These are phyloP conservation scores for Castor canadensis DNA, from an alignment of 2,113 vertebrate species.

Conservation along the genomic window DNA sequence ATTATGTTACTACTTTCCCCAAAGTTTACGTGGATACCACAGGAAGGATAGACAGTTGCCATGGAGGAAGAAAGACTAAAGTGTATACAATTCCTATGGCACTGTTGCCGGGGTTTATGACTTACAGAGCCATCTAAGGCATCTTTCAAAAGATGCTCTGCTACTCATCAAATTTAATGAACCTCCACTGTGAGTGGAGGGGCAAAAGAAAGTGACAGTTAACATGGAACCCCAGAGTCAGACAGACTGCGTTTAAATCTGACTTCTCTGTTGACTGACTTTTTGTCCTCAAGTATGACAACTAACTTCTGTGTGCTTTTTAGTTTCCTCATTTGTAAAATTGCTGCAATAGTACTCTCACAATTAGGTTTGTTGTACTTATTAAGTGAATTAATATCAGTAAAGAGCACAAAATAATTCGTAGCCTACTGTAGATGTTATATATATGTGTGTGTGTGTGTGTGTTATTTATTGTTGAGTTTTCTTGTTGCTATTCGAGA, in stretches of 20 bases:
- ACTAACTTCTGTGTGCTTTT: background rate
- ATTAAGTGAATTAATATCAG: background rate
- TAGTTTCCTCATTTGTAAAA: background rate
- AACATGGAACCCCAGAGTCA: background rate
- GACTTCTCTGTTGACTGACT: background rate
- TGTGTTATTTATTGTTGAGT: background rate
- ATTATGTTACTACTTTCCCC: background rate
- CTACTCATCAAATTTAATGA: background rate
- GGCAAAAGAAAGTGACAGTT: background rate
- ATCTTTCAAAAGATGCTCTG: background rate
- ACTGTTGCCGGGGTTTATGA: background rate
- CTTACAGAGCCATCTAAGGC: background rate
- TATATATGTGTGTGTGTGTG: too few species aligned
- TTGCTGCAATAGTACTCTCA: background rate
- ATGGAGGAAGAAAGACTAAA: background rate
- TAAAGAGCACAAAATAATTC: background rate
- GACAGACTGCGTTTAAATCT: background rate
- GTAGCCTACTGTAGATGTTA: background rate
- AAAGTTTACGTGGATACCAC: background rate
- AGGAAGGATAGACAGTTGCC: accelerated
- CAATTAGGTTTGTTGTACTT: background rate
- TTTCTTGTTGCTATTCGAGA: background rate
- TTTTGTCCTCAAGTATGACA: background rate
- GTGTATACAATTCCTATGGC: accelerated
- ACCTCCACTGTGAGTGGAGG: background rate